A percentile compares a stretch with the other conserved stretches of the same genome.
phyloP scores from a whole-genome alignment of 2,113 vertebrate genomes.

The Trematocara marginatum region DNA sequence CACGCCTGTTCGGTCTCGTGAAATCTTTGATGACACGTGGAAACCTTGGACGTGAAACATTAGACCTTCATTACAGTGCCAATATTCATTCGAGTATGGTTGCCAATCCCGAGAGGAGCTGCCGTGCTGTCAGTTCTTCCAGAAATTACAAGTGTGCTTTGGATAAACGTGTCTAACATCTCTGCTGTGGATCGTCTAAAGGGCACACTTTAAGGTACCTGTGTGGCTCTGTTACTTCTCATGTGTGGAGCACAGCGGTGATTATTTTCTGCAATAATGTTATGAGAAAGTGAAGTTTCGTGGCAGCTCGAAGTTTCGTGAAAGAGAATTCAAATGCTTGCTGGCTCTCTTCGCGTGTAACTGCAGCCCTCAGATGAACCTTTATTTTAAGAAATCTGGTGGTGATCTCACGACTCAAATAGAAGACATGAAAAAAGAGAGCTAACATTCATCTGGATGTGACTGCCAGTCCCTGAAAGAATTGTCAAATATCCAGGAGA shows the following conservation, averaged over 20 bases:
- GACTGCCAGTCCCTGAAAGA: background rate
- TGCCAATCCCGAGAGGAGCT: background rate
- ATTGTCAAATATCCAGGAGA: background rate
- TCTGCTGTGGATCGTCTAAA: background rate
- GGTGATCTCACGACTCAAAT: background rate
- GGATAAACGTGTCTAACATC: background rate
- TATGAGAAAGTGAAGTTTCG: background rate
- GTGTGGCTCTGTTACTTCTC: background rate
- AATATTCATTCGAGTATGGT: background rate
- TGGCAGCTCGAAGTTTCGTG: background rate
- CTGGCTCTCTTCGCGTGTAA: background rate
- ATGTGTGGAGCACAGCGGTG: background rate
- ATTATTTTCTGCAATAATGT: background rate
- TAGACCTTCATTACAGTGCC: background rate
- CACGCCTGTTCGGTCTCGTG: background rate
- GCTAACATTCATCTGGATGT: background rate
- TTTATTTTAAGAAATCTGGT: background rate
- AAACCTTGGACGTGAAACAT: background rate
- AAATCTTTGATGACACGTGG: background rate
- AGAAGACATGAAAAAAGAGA: background rate
- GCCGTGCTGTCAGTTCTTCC: background rate
- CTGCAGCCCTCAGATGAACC: background rate
- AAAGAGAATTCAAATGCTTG: background rate
- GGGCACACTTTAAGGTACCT: background rate
- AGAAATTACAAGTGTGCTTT: background rate